A percentile compares a stretch with the other conserved stretches of the same genome.
Conservation (phyloP, 2,113 vertebrate genomes). For the Zosterops pallidus region DNA sequence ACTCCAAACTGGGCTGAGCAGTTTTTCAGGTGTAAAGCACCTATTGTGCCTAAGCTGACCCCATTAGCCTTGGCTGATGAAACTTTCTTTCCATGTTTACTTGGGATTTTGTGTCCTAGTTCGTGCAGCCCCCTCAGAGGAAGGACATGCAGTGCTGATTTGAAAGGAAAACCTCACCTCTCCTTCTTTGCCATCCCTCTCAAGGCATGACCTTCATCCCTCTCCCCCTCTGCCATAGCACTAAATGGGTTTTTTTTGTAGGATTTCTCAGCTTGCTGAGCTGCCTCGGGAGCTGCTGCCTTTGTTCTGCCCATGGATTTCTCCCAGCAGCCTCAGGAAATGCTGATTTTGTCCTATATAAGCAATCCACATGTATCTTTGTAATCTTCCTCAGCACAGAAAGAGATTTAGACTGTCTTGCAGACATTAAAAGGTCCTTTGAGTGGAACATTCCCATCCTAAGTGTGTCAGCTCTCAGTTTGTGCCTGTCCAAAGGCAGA, state of each 20-base stretch:
- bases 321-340: background rate
- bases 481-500: background rate
- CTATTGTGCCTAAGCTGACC: background rate
- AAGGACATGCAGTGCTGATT: background rate
- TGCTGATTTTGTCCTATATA: background rate
- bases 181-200: background rate
- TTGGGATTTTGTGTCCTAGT: background rate
- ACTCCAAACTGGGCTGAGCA: background rate
- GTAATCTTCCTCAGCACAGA: background rate
- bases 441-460: background rate
- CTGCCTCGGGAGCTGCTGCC: background rate
- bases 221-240: background rate
- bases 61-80: background rate
- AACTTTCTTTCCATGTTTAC: background rate
- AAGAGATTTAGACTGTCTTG: background rate
- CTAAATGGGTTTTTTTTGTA: background rate
- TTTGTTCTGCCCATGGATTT: background rate
- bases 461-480: background rate
- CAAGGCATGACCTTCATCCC: background rate
- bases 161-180: background rate
- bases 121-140: background rate
- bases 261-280: background rate
- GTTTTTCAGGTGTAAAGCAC: background rate
- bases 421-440: background rate
- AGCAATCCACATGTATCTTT: background rate